phyloP scores from a whole-genome alignment of 2,888 invertebrate species.

The Tiliacea citrago region DNA sequence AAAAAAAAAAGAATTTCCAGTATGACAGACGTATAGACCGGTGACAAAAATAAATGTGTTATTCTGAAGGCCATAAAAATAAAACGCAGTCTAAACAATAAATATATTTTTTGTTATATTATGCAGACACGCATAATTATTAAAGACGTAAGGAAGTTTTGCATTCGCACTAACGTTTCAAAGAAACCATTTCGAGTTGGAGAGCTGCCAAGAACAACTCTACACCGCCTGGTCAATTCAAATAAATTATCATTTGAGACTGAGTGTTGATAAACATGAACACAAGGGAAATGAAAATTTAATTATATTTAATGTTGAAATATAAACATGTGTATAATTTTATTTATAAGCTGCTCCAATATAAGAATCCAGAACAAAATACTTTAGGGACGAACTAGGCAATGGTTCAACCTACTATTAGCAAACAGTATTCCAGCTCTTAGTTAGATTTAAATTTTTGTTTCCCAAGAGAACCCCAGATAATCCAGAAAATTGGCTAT shows the following conservation, averaged over 20 bases:
- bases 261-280: slow-evolving; percentile 73
- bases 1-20: background rate
- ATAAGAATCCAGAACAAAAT: no score
- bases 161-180: slow-evolving; percentile 78
- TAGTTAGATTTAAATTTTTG: background rate
- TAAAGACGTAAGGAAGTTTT: slow-evolving; percentile 74
- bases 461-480: background rate
- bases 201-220: slow-evolving; percentile 77
- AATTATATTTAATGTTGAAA: slow-evolving; percentile 42
- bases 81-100: slow-evolving; percentile 6
- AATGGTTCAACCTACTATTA: no score
- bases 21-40: slow-evolving; percentile 1
- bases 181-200: slow-evolving; percentile 81
- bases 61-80: background rate
- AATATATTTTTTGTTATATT: slow-evolving; percentile 18
- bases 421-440: no score
- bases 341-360: slow-evolving; percentile 8
- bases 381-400: no score
- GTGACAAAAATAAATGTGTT: background rate
- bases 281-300: slow-evolving; percentile 57
- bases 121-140: slow-evolving; percentile 54
- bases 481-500: slow-evolving; percentile 26
- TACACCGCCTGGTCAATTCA: slow-evolving; percentile 75
- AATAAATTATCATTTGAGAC: slow-evolving; percentile 76
- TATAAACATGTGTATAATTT: slow-evolving; percentile 34